phyloP scores from a whole-genome alignment of 2,888 invertebrate species.

The Drosophila meridiana region DNA sequence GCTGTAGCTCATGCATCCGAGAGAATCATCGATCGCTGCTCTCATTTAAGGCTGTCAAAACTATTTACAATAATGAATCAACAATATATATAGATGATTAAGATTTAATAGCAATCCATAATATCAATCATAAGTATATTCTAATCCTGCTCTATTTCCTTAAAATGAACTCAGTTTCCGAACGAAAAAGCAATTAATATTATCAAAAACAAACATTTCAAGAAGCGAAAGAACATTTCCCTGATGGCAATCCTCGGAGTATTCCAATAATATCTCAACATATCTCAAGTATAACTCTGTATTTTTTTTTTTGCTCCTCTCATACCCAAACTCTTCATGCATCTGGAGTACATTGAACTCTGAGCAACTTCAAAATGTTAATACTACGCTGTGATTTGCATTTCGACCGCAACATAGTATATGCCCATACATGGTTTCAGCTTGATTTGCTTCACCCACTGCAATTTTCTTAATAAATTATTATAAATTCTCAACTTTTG shows the following conservation, averaged over 20 bases:
- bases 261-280: not conserved
- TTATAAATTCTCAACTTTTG: constrained; percentile 34
- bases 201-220: not conserved
- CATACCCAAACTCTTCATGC: not conserved
- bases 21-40: too few species aligned
- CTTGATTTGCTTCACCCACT: constrained; percentile 15
- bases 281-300: not conserved
- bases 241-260: not conserved
- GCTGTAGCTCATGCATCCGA: too few species aligned
- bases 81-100: too few species aligned
- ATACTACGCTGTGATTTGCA: not conserved
- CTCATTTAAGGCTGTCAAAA: too few species aligned
- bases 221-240: not conserved
- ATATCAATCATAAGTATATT: not conserved
- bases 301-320: not conserved
- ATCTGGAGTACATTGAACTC: constrained; percentile 26
- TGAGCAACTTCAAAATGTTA: constrained; percentile 1
- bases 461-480: constrained; percentile 32
- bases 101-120: too few species aligned
- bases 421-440: constrained; percentile 16
- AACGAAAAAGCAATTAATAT: not conserved
- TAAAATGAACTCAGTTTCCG: not conserved
- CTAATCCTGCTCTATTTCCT: not conserved
- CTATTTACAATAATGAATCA: too few species aligned
- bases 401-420: not conserved